Evolutionary conservation across 2,797 vertebrate genomes (phyloP), one percentile per base, ranked within the genome.

Genomic region (Myotis pilosus): DNA sequence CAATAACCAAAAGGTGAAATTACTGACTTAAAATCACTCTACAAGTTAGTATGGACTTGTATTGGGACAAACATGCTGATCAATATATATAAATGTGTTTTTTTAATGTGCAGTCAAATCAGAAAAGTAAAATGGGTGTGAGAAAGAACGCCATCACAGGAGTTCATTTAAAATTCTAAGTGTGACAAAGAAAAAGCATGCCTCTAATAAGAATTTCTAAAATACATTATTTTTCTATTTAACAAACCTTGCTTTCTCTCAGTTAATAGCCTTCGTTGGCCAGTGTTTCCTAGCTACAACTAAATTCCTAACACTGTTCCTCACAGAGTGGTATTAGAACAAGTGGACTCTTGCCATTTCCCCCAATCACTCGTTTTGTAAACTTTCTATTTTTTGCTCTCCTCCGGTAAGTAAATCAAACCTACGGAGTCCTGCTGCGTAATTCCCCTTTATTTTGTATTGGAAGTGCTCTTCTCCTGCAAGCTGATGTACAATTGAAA

Each of bases 321-420:
- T 95, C 79, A 93, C 57, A 92, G n/a, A 92, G 23, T 55, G 23
- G 41, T 92, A 75, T 85, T 74, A 96, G 69, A 96, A 87, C 66
- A 95, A 89, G 41, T 94, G 76, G 60, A 81, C 6, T 91, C 94
- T 62, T 96, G 76, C 28, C 92, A 95, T 53, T 94, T 96, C 47
- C 51, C 51, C 84, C 83, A 91, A 49, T 92, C 95, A 89, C 28
- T 64, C 9, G 20, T 97, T 97, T 91, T 91, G 15, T 81, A 95
- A 96, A 57, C 84, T 75, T 69, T 96, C 89, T 94, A n/a, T 94
- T 96, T 94, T 90, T 85, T 60, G 33, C 75, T 71, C 68, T 95
- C 86, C 82, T 96, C 36, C 25, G 85, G 62, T 94, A 75, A 22
- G 68, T 96, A 95, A 93, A 82, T 93, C 93, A 75, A 94, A 84